These are phyloP conservation scores for Philopedon plagiatum DNA, from an alignment of 2,888 invertebrate species.

Conservation along the genomic window DNA sequence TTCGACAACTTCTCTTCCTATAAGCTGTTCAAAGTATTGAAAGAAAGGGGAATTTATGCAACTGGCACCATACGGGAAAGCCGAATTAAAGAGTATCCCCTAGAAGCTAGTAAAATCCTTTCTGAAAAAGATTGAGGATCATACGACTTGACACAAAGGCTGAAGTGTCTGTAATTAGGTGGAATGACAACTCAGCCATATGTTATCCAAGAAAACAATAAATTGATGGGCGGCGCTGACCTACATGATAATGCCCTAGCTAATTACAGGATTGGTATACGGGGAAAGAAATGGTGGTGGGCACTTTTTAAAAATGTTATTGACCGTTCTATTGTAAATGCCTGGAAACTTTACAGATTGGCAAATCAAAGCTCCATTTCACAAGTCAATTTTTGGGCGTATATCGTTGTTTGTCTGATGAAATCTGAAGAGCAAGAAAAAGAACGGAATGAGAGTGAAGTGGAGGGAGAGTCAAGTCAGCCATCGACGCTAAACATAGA, in stretches of 20 bases:
- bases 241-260: too few relatives aligned
- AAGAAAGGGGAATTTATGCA: too few relatives aligned
- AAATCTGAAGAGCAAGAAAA: not conserved
- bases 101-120: too few relatives aligned
- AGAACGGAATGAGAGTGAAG: not conserved
- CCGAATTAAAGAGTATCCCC: too few relatives aligned
- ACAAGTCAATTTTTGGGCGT: not conserved
- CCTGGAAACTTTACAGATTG: constrained; percentile 7
- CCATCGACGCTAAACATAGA: not conserved
- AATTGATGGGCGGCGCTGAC: too few relatives aligned
- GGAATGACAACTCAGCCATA: constrained; percentile 7
- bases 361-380: not conserved
- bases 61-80: too few relatives aligned
- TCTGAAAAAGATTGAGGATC: too few relatives aligned
- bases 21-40: too few relatives aligned
- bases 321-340: constrained; percentile 1
- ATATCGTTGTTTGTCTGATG: not conserved
- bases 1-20: too few relatives aligned
- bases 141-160: not conserved
- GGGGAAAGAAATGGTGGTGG: too few relatives aligned
- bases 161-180: not conserved
- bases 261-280: too few relatives aligned
- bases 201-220: not conserved
- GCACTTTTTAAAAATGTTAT: constrained; percentile 4
- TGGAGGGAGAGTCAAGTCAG: not conserved